phyloP scores from a whole-genome alignment of 2,113 vertebrate genomes.

The Spea bombifrons region DNA sequence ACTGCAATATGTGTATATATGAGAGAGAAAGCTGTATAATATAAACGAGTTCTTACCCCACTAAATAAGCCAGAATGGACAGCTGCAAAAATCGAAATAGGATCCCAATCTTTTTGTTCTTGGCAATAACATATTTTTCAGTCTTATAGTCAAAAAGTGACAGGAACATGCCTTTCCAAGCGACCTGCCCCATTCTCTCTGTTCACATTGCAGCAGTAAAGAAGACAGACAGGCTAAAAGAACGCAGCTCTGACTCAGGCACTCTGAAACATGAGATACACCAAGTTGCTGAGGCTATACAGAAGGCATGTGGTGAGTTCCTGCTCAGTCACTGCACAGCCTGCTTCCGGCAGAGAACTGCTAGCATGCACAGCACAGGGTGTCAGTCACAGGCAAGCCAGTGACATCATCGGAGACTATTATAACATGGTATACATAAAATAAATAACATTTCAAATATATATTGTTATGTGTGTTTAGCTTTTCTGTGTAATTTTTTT shows the following conservation, averaged over 20 bases:
- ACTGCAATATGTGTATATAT: background rate
- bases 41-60: constrained; percentile 74
- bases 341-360: background rate
- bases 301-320: background rate
- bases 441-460: background rate
- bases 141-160: constrained; percentile 93
- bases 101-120: constrained; percentile 88
- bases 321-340: background rate
- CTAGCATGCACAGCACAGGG: background rate
- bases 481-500: background rate
- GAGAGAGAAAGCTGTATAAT: background rate
- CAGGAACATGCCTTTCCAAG: constrained; percentile 66
- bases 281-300: background rate
- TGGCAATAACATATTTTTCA: constrained; percentile 89
- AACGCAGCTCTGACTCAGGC: constrained; percentile 43
- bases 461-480: background rate
- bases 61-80: constrained; percentile 83
- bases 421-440: background rate
- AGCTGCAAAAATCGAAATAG: constrained; percentile 86
- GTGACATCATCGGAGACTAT: background rate
- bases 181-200: constrained; percentile 71
- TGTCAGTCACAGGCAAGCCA: background rate
- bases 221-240: constrained; percentile 16
- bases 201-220: constrained; percentile 11
- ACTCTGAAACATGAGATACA: constrained; percentile 52